phyloP scores from a whole-genome alignment of 2,797 vertebrate genomes.

The Scolopax bukidnonensis region DNA sequence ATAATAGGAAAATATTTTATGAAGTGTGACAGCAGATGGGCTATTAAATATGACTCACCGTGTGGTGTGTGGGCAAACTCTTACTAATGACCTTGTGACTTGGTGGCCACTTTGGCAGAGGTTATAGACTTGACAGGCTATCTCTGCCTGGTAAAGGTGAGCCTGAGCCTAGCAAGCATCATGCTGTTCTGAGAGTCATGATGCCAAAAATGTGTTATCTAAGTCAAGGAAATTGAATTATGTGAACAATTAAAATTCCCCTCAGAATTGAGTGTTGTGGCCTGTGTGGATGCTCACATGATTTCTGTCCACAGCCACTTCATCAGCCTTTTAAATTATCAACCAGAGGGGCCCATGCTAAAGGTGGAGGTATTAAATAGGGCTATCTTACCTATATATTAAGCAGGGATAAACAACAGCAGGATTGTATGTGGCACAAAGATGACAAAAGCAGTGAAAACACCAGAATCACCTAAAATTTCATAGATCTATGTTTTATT shows the following conservation, averaged over 20 bases:
- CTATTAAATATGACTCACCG: slow-evolving; percentile 44
- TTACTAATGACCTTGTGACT: slow-evolving; percentile 51
- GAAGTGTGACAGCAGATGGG: slow-evolving; percentile 41
- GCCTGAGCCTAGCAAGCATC: neutral
- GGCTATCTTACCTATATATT: neutral
- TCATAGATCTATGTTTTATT: neutral
- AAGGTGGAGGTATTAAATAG: neutral
- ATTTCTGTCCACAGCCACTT: neutral
- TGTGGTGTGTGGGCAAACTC: slow-evolving; percentile 3
- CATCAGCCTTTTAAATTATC: neutral
- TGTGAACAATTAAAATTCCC: slow-evolving; percentile 12
- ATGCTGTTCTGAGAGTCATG: neutral
- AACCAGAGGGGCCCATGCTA: neutral
- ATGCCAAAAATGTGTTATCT: slow-evolving; percentile 15
- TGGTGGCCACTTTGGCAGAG: neutral
- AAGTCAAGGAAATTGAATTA: slow-evolving; percentile 29
- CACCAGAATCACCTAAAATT: neutral
- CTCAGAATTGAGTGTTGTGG: neutral
- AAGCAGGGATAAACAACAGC: neutral
- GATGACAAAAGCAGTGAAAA: neutral
- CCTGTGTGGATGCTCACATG: neutral
- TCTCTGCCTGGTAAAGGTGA: slow-evolving; percentile 31
- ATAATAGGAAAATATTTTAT: slow-evolving; percentile 45
- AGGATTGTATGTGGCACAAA: neutral
- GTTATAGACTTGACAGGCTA: slow-evolving; percentile 24